These are phyloP conservation scores for Apostichopus japonicus DNA, from an alignment of 35 echinoderm and acorn worm genomes.

Conservation along the genomic window DNA sequence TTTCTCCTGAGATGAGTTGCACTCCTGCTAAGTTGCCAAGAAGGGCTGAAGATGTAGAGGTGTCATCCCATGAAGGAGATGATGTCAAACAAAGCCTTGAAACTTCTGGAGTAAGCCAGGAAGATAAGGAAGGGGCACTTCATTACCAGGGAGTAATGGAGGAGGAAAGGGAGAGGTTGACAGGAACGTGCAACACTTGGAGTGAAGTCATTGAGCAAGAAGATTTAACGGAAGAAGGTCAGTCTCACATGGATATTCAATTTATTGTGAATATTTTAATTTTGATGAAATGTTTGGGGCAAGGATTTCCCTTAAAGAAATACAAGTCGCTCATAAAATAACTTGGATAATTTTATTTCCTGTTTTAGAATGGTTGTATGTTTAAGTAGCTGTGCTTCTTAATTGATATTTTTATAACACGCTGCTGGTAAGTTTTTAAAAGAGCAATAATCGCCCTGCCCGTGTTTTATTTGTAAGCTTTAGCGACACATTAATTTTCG, in stretches of 20 bases:
- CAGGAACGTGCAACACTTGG: background rate
- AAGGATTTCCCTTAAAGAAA: too few species aligned
- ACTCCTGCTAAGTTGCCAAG: background rate
- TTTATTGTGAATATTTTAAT: background rate
- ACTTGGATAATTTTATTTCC: too few species aligned
- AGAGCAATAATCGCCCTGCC: too few species aligned
- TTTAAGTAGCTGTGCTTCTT: too few species aligned
- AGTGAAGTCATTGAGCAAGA: slow-evolving; percentile 1
- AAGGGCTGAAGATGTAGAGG: background rate
- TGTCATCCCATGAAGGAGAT: background rate
- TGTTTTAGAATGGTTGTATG: too few species aligned
- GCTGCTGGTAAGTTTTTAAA: too few species aligned
- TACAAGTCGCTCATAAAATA: too few species aligned
- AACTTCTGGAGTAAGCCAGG: background rate
- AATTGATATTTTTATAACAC: too few species aligned
- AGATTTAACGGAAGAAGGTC: background rate
- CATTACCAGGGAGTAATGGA: slow-evolving; percentile 31
- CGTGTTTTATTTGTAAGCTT: too few species aligned
- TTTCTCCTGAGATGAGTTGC: background rate
- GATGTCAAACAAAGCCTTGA: background rate
- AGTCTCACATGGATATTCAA: background rate
- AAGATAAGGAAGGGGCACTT: slow-evolving; percentile 26
- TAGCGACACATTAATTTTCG: too few species aligned
- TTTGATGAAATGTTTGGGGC: too few species aligned
- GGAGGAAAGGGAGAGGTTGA: slow-evolving; percentile 17